phyloP scores from a whole-genome alignment of 1,140 invertebrate species.

The Sycophila sp. region DNA sequence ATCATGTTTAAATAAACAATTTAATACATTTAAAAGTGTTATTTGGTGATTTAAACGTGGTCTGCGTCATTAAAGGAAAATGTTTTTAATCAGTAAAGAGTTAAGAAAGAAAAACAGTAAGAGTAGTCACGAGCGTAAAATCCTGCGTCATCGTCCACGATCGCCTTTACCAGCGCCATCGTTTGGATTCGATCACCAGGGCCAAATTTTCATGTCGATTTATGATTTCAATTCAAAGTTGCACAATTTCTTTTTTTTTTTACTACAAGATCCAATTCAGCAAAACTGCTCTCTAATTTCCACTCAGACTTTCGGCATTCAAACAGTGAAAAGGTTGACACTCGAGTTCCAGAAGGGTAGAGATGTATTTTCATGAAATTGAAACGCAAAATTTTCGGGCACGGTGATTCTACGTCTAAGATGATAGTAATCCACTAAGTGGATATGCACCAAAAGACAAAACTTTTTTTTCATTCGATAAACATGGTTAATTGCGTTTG shows the following conservation, averaged over 20 bases:
- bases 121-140: slow-evolving; percentile 1
- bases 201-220: slow-evolving; percentile 21
- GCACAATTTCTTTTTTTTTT: too few relatives aligned
- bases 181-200: slow-evolving; percentile 34
- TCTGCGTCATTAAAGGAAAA: neutral
- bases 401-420: neutral
- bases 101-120: slow-evolving; percentile 14
- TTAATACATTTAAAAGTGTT: too few relatives aligned
- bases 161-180: slow-evolving; percentile 22
- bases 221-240: too few relatives aligned
- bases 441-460: neutral
- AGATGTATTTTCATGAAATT: neutral
- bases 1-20: too few relatives aligned
- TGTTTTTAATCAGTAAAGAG: slow-evolving; percentile 1
- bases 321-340: neutral
- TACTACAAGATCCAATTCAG: slow-evolving; percentile 35
- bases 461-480: too few relatives aligned
- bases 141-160: slow-evolving; percentile 29
- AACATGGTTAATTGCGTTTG: neutral
- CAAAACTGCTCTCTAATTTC: slow-evolving; percentile 30
- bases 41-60: too few relatives aligned
- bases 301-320: slow-evolving; percentile 11
- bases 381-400: slow-evolving; percentile 8
- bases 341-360: neutral
- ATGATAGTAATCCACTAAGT: neutral